Evolutionary conservation across 2,888 invertebrate genomes (phyloP).

Genomic region (Clunio marinus): DNA sequence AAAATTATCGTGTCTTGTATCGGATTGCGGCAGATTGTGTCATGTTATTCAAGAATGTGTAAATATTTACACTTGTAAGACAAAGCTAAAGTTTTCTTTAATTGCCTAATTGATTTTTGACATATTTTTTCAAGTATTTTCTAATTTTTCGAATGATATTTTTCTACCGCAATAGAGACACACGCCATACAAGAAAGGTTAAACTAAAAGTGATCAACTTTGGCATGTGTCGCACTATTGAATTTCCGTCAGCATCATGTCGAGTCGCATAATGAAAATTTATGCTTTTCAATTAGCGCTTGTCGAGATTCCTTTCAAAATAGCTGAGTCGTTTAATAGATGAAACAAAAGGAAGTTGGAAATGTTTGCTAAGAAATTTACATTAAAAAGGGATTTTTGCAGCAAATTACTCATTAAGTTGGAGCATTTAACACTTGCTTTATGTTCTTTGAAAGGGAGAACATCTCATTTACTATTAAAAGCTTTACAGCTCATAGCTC

Average conservation of each 20-base stretch:
- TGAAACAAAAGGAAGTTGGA: constrained; percentile 7
- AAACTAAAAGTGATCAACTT: background rate
- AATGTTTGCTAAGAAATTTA: constrained; percentile 6
- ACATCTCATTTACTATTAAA: constrained; percentile 26
- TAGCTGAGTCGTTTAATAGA: background rate
- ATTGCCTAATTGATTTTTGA: constrained; percentile 37
- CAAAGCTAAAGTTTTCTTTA: background rate
- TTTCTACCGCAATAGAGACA: background rate
- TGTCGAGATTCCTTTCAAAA: background rate
- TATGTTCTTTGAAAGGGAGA: too few relatives aligned
- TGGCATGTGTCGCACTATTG: constrained; percentile 32
- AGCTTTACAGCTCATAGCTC: constrained; percentile 31
- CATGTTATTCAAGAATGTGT: constrained; percentile 17
- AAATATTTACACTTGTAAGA: constrained; percentile 32
- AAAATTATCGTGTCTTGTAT: background rate
- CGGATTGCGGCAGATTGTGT: background rate
- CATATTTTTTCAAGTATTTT: background rate
- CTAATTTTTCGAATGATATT: background rate
- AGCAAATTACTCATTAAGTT: constrained; percentile 21
- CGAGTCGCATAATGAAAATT: constrained; percentile 5
- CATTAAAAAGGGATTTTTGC: constrained; percentile 36
- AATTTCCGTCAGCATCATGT: background rate
- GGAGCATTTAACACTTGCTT: background rate
- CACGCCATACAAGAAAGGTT: background rate
- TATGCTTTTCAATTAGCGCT: constrained; percentile 12